phyloP scores from a whole-genome alignment of 2,113 vertebrate species.

The Pseudonaja textilis region DNA sequence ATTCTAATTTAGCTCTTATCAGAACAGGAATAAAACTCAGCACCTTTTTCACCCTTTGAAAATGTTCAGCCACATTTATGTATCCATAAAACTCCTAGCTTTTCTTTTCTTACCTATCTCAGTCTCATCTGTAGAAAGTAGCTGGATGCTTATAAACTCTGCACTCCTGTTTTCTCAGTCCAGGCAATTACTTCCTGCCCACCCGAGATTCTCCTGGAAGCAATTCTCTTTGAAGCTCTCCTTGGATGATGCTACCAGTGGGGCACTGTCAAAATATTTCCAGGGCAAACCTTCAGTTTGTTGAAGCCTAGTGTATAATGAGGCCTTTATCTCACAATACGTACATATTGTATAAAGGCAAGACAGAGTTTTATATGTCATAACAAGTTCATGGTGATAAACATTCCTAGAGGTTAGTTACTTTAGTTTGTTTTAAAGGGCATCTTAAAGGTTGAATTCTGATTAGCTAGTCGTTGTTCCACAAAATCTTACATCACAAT shows the following conservation, averaged over 20 bases:
- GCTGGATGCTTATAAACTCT: background rate
- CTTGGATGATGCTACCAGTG: background rate
- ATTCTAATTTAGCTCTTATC: background rate
- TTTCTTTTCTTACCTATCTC: background rate
- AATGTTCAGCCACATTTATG: background rate
- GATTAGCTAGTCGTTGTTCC: background rate
- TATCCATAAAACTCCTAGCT: background rate
- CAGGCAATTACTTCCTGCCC: background rate
- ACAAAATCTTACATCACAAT: background rate
- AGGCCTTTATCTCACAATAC: background rate
- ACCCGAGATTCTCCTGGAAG: background rate
- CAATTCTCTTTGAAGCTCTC: background rate
- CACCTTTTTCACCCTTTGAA: background rate
- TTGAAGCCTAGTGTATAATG: background rate
- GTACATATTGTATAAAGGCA: background rate
- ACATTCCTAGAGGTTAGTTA: background rate
- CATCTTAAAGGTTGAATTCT: background rate
- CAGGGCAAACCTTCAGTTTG: background rate
- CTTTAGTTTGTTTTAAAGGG: background rate
- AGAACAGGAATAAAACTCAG: background rate
- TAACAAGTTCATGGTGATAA: background rate
- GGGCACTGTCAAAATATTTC: background rate
- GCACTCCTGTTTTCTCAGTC: background rate
- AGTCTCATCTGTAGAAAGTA: background rate
- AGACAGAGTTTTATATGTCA: background rate